Percentiles rank a stretch among this genome's conserved stretches.
These are phyloP conservation scores for Bombylius discolor DNA, from an alignment of 2,888 invertebrate species.

Conservation along the genomic window DNA sequence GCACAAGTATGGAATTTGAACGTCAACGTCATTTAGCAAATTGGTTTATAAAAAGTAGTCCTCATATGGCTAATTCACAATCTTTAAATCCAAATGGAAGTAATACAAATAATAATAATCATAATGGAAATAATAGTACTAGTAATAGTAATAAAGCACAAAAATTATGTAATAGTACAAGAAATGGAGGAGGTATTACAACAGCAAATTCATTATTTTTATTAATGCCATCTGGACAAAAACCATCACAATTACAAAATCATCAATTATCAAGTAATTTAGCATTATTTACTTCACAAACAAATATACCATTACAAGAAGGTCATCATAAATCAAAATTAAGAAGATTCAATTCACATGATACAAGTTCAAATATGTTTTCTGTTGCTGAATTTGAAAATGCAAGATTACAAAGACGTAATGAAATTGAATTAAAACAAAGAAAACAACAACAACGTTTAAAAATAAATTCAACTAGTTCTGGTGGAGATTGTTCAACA, in stretches of 20 bases:
- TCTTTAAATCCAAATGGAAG: constrained; percentile 3
- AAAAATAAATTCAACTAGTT: constrained; percentile 30
- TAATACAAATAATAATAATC: constrained; percentile 11
- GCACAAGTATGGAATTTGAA: constrained; percentile 36
- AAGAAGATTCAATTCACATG: constrained; percentile 36
- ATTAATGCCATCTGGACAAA: constrained; percentile 23
- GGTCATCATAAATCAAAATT: constrained; percentile 34
- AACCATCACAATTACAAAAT: constrained; percentile 12
- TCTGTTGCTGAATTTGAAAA: constrained; percentile 37
- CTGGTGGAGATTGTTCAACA: constrained; percentile 33
- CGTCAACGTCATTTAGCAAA: constrained; percentile 37
- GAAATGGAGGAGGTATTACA: constrained; percentile 22
- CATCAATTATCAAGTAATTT: constrained; percentile 17
- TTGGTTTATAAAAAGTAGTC: constrained; percentile 37
- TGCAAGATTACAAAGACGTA: constrained; percentile 34
- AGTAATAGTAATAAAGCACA: constrained; percentile 15
- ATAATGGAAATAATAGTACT: constrained; percentile 9
- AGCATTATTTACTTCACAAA: constrained; percentile 22
- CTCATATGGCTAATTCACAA: constrained; percentile 32
- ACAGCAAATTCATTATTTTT: constrained; percentile 24
- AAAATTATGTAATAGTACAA: constrained; percentile 16
- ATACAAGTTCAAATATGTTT: constrained; percentile 37
- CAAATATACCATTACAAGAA: constrained; percentile 26
- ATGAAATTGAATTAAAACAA: constrained; percentile 35
- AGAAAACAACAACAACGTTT: constrained; percentile 30